These are phyloP conservation scores for Podocnemis expansa DNA, from an alignment of 2,113 vertebrate genomes.

Conservation along the genomic window DNA sequence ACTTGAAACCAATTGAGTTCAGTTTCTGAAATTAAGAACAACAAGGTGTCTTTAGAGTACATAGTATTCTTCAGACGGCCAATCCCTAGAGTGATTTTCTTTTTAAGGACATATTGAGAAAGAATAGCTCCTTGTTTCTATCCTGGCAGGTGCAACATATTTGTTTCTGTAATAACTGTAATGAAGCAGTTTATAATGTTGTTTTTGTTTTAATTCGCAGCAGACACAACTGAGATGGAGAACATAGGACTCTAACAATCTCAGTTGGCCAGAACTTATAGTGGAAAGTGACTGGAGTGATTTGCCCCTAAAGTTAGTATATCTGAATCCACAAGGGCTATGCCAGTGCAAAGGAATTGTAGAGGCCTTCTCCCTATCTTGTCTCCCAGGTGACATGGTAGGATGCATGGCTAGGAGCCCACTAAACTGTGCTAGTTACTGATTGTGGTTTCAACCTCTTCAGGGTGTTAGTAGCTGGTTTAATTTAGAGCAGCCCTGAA, in stretches of 20 bases:
- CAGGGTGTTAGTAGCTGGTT: background rate
- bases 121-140: background rate
- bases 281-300: fast-evolving
- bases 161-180: background rate
- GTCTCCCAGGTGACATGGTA: background rate
- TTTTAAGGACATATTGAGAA: background rate
- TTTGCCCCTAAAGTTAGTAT: fast-evolving
- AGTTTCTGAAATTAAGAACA: background rate
- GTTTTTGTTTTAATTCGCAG: no score
- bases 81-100: background rate
- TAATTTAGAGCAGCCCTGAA: background rate
- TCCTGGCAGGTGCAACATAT: fast-evolving
- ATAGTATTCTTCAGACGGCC: background rate
- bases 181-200: background rate
- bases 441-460: background rate
- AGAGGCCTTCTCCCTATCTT: background rate
- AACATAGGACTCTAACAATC: background rate
- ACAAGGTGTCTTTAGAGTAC: fast-evolving
- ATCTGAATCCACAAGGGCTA: background rate
- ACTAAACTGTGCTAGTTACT: background rate
- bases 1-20: background rate
- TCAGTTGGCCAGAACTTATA: fast-evolving
- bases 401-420: no score
- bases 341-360: background rate
- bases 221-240: background rate